Conservation (phyloP, 2,113 vertebrate species). For the Piliocolobus tephrosceles region DNA sequence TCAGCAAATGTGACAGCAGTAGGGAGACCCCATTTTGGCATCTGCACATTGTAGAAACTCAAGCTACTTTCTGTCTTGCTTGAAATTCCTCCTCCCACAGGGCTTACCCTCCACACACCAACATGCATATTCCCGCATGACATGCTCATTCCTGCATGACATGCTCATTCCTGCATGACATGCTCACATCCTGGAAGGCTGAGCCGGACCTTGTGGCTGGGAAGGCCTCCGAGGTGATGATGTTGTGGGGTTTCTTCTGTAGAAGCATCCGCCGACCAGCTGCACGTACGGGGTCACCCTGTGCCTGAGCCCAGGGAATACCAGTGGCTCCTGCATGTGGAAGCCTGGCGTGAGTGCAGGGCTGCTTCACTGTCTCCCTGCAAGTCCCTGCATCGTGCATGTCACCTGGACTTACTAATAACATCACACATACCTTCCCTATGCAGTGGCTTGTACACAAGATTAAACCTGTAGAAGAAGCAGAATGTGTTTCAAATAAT, state of each 20-base stretch:
- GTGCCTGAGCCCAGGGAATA: neutral
- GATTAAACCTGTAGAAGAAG: neutral
- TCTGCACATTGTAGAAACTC: neutral
- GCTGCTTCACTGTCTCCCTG: no score
- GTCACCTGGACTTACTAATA: neutral
- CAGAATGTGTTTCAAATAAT: neutral
- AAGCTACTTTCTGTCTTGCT: neutral
- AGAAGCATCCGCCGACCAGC: neutral
- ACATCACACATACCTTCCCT: neutral
- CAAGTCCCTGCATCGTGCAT: neutral
- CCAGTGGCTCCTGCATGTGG: neutral
- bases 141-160: no score
- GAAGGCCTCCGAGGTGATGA: neutral
- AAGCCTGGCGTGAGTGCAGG: neutral
- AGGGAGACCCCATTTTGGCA: neutral
- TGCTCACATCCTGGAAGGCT: neutral
- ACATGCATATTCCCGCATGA: no score
- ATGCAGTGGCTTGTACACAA: neutral
- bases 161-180: no score
- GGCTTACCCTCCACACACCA: no score
- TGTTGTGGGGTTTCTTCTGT: neutral
- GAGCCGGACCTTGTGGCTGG: neutral
- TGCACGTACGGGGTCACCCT: fast-evolving
- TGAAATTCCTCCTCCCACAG: neutral
- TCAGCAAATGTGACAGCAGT: neutral